Evolutionary conservation across 1,140 invertebrate species (phyloP).

Genomic region (Caenorhabditis remanei): DNA sequence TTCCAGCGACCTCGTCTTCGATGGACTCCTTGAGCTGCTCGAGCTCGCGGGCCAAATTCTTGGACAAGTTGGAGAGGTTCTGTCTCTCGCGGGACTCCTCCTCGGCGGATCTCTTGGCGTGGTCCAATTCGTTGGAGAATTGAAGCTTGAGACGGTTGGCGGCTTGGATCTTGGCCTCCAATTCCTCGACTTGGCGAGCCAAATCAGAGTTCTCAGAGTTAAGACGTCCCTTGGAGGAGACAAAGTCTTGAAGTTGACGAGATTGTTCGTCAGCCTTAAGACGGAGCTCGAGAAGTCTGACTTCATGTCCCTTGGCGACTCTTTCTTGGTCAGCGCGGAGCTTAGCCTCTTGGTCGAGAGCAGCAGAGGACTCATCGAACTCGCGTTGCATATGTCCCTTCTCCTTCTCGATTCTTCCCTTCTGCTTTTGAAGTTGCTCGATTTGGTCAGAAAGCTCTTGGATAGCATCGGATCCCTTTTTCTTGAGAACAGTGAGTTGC

Average conservation of each 20-base stretch:
- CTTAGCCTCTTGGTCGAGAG: constrained; percentile 90
- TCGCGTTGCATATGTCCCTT: constrained; percentile 91
- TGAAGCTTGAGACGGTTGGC: constrained; percentile 96
- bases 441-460: constrained; percentile 98
- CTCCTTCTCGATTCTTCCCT: constrained; percentile 96
- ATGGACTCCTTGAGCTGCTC: constrained; percentile 94
- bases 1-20: constrained; percentile 89
- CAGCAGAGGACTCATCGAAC: constrained; percentile 90
- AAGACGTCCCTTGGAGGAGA: constrained; percentile 94
- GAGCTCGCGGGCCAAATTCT: constrained; percentile 94
- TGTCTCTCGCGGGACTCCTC: constrained; percentile 85
- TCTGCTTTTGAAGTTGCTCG: constrained; percentile 97
- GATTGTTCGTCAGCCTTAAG: constrained; percentile 94
- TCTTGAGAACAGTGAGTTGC: constrained; percentile 91
- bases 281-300: constrained; percentile 88
- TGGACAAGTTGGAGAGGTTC: constrained; percentile 78
- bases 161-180: constrained; percentile 94
- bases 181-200: constrained; percentile 92
- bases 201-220: constrained; percentile 96
- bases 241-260: constrained; percentile 93
- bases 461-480: constrained; percentile 98
- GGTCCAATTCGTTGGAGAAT: constrained; percentile 92
- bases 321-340: constrained; percentile 87
- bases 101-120: constrained; percentile 94
- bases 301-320: constrained; percentile 71